Conservation (phyloP, 1,140 invertebrate genomes). For the Cotesia glomerata region DNA sequence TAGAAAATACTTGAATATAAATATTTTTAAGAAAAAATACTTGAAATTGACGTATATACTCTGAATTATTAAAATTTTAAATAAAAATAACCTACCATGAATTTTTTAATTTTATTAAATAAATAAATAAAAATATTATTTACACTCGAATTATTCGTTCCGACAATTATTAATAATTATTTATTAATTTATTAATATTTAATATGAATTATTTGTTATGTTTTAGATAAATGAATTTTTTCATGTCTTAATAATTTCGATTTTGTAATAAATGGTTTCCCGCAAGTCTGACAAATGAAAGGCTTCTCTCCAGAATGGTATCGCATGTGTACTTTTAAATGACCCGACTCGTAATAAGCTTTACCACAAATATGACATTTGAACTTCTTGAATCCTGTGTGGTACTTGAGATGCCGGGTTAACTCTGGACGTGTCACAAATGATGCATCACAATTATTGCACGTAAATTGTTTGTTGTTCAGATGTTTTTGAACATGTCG, state of each 20-base stretch:
- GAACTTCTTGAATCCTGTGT: constrained; percentile 46
- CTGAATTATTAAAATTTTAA: no score
- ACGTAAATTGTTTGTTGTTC: constrained; percentile 42
- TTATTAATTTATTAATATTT: no score
- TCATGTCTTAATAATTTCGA: constrained; percentile 46
- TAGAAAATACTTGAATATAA: no score
- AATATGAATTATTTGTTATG: neutral
- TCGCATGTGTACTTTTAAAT: constrained; percentile 64
- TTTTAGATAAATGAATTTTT: constrained; percentile 38
- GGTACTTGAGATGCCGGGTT: constrained; percentile 48
- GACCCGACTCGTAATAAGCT: constrained; percentile 52
- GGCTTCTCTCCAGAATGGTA: constrained; percentile 63
- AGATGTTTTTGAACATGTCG: constrained; percentile 47
- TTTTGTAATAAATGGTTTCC: constrained; percentile 54
- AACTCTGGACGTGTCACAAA: constrained; percentile 49
- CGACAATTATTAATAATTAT: no score
- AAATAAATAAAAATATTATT: neutral
- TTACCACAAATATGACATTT: constrained; percentile 64
- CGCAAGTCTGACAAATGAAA: constrained; percentile 54
- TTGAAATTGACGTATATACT: no score
- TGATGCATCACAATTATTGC: constrained; percentile 42
- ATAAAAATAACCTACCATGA: neutral
- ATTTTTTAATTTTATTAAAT: neutral
- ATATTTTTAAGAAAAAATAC: no score
- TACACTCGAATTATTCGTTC: no score